phyloP scores from a whole-genome alignment of 2,888 invertebrate genomes.

The Cepaea hortensis region DNA sequence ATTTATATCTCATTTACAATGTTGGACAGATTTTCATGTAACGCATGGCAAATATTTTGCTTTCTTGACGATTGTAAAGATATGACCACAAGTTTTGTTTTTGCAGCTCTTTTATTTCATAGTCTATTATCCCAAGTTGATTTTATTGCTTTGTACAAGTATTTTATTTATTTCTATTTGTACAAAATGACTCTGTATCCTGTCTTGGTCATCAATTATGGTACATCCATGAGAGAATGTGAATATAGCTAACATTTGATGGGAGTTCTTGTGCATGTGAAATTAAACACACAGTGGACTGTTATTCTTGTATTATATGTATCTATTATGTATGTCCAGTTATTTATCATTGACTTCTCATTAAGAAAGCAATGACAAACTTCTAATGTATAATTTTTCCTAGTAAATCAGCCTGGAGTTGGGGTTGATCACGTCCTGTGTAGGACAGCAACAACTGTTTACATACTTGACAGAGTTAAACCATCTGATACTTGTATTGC shows the following conservation, averaged over 20 bases:
- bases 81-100: not conserved
- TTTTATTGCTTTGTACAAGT: not conserved
- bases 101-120: not conserved
- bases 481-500: too few species aligned
- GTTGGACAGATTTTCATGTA: not conserved
- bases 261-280: slow-evolving; percentile 15
- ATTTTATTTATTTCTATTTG: not conserved
- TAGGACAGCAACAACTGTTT: too few species aligned
- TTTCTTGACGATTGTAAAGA: not conserved
- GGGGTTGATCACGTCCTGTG: too few species aligned
- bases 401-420: too few species aligned
- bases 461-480: too few species aligned
- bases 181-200: not conserved
- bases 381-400: too few species aligned
- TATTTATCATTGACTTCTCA: too few species aligned
- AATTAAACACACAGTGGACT: too few species aligned
- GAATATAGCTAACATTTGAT: not conserved
- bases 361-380: too few species aligned
- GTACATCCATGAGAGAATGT: not conserved
- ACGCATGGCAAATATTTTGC: not conserved
- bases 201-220: not conserved
- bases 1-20: not conserved
- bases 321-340: too few species aligned
- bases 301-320: too few species aligned
- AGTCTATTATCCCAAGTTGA: not conserved